Conservation (phyloP, 2,797 vertebrate species). For the Synaphobranchus kaupii region DNA sequence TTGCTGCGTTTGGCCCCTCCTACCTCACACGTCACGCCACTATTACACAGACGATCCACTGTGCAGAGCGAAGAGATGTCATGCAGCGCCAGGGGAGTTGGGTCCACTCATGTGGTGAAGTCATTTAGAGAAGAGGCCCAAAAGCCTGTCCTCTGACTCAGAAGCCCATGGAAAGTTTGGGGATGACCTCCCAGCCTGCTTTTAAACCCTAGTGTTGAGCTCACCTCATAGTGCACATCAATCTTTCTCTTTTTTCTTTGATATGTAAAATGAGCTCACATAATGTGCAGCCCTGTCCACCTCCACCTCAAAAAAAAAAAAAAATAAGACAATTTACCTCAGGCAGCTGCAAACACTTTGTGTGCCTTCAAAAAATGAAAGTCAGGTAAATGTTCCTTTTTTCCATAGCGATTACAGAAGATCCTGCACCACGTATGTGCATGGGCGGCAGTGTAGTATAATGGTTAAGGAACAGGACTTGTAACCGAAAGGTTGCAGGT, state of each 20-base stretch:
- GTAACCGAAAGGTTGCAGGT: too few species aligned
- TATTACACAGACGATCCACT: background rate
- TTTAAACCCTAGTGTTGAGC: background rate
- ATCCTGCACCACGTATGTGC: background rate
- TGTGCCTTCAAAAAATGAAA: background rate
- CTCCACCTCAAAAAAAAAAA: background rate
- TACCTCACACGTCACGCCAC: too few species aligned
- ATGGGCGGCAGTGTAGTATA: too few species aligned
- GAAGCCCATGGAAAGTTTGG: background rate
- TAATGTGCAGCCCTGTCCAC: background rate
- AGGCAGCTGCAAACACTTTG: conserved; percentile 2
- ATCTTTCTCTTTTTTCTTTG: background rate
- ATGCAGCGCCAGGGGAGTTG: background rate
- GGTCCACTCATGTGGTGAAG: background rate
- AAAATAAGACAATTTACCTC: background rate
- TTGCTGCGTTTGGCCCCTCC: too few species aligned
- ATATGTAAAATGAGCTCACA: background rate
- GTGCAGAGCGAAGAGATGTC: background rate
- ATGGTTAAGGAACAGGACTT: too few species aligned
- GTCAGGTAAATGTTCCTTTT: background rate
- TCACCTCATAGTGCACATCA: background rate
- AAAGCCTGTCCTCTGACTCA: background rate
- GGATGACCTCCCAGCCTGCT: background rate
- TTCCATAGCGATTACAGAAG: background rate
- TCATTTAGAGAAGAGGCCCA: background rate